Percentiles rank a stretch among this genome's conserved stretches.
Conservation (phyloP, 2,797 vertebrate genomes). For the Chloroceryle amazona region DNA sequence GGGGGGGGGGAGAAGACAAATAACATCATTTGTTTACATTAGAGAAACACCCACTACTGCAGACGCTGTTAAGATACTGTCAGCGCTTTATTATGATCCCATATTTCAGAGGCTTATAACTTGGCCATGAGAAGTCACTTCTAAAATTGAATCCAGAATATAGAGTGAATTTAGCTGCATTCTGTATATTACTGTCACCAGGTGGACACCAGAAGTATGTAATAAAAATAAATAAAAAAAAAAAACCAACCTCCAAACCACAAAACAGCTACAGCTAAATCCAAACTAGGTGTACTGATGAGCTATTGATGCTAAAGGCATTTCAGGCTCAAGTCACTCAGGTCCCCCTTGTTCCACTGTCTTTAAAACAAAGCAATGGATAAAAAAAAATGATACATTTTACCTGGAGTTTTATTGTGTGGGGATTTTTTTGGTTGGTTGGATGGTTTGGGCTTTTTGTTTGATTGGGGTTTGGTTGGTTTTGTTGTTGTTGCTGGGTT, state of each 20-base stretch:
- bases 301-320: not conserved
- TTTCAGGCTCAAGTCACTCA: not conserved
- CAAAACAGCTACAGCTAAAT: not conserved
- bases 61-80: slow-evolving; percentile 67
- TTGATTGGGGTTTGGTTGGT: too few relatives aligned
- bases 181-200: slow-evolving; percentile 2
- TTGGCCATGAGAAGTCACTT: slow-evolving; percentile 72
- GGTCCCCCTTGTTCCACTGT: not conserved
- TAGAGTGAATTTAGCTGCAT: slow-evolving; percentile 20
- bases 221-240: slow-evolving; percentile 14
- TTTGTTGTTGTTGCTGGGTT: too few relatives aligned
- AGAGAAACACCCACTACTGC: slow-evolving; percentile 53
- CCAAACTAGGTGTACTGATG: not conserved
- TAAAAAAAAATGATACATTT: not conserved
- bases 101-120: slow-evolving; percentile 69
- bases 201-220: not conserved
- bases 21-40: slow-evolving; percentile 76
- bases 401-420: not conserved
- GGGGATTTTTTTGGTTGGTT: too few relatives aligned
- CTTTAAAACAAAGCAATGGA: not conserved
- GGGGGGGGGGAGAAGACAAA: not conserved
- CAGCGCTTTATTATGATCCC: slow-evolving; percentile 64
- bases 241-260: not conserved
- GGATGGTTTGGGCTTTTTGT: not conserved
- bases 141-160: slow-evolving; percentile 71